Evolutionary conservation across 2,113 vertebrate genomes (phyloP), one percentile per base, ranked within the genome.

Genomic region (Salvelinus namaycush): DNA sequence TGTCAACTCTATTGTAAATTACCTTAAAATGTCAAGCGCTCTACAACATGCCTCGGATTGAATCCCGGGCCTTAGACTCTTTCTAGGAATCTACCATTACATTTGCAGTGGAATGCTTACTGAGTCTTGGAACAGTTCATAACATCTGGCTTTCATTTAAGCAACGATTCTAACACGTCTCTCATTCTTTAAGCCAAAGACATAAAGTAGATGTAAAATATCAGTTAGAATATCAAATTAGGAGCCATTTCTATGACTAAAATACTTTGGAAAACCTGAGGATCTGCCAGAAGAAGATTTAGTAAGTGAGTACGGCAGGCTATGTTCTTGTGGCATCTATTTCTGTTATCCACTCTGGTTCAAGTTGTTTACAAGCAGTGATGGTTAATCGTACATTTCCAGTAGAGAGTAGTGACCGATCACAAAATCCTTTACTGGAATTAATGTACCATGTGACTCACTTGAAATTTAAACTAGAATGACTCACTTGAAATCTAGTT

Each of bases 391-490:
- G 3, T 20, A 6, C 75, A 82, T 88, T 90, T 89, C 85, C 88
- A 84, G 88, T 77, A 74, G 12, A 81, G 14, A 51, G n/a, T 9
- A 44, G 31, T 6, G 60, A 79, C 72, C 14, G 16, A 77, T 85
- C n/a, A 59, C 78, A 68, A 76, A 62, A 7, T 14, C 20, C 74
- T 68, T 89, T 89, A 87, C 87, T 86, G 89, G 87, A 89, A 89
- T 72, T 44, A 67, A 54, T 54, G 59, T 22, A 22, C 16, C 20
- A 22, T 3, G 13, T 89, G 89, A 90, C n/a, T 62, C 59, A 24
- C 59, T 62, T 54, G 18, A 29, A 22, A 18, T 57, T 8, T 4
- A 4, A 54, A 54, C 49, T 54, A 62, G 20, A 14, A 2, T 62
- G 20, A 62, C 20, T 62, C 59, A 62, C 59, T 62, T 54, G 2